Base-by-base conservation (phyloP, 2,113 vertebrate genomes). In the Sisor rabdophorus region DNA sequence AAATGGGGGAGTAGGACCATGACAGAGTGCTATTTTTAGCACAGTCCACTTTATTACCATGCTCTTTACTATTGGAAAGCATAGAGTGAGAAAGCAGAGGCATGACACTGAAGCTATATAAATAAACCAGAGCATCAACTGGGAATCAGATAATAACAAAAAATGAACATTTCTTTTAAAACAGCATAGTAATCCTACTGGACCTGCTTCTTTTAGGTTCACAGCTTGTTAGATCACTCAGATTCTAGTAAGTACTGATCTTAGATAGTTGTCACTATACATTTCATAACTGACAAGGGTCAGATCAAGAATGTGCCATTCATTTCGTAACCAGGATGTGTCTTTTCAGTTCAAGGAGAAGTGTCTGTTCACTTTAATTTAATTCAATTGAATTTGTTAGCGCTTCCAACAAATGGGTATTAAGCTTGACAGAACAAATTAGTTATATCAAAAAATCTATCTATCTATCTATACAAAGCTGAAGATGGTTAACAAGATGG, bases 11-110 rank as follows among this genome's bases (percentile, higher is more conserved):
- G 28, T 12, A 54, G 44, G 44, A 61, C 73, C 70, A 71, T 71
- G 76, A 50, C 44, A n/a, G 32, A 63, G 30, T 48, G 70, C 59
- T 82, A 77, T 78, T 78, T 84, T 79, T 81, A 73, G 69, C 65
- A 53, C 48, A 53, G 24, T 65, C 69, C 67, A 55, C 59, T 79
- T 81, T 55, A 78, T 73, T 73, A 76, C 72, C 76, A 73, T 79
- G 60, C 77, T 79, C 72, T 76, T 78, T 70, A 60, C 59, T 52
- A 54, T 60, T 79, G 30, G 22, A 56, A 64, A 19, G 24, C 60
- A 63, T 61, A 16, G 36, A 64, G n/a, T n/a, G 30, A 72, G 50
- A 78, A 72, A 78, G 59, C 48, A 78, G 50, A 77, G 59, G 52
- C 61, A 68, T 77, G 58, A 74, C 75, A 60, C 50, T 58, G 63